Evolutionary conservation across 92 coral and sea anemone genomes (phyloP).

Genomic region (Nematostella vectensis): DNA sequence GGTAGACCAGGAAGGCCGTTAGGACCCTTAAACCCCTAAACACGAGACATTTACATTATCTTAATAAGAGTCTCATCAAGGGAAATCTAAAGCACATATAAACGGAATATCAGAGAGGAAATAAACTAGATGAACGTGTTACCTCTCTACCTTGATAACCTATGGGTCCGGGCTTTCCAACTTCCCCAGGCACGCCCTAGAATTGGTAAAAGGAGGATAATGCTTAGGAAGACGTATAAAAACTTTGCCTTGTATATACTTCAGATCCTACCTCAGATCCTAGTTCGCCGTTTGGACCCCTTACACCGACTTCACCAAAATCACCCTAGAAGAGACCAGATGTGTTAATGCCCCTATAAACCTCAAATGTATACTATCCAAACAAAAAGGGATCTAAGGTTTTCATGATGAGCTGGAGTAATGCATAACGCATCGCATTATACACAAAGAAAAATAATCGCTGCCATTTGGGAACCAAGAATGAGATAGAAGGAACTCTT

Average conservation of each 20-base stretch:
- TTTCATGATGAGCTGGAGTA: too few relatives aligned
- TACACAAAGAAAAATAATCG: too few relatives aligned
- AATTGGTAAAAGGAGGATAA: background rate
- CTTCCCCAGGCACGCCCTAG: slow-evolving; percentile 58
- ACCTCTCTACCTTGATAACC: slow-evolving; percentile 66
- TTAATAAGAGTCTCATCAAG: background rate
- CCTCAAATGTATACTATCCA: too few relatives aligned
- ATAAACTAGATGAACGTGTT: background rate
- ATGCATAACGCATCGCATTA: too few relatives aligned
- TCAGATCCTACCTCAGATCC: slow-evolving; percentile 32
- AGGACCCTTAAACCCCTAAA: slow-evolving; percentile 52
- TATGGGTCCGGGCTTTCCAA: slow-evolving; percentile 44
- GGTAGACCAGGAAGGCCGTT: slow-evolving; percentile 53
- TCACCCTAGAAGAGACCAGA: slow-evolving; percentile 11
- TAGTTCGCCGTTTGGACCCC: slow-evolving; percentile 24
- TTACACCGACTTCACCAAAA: slow-evolving; percentile 15
- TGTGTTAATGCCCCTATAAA: background rate
- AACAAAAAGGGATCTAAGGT: too few relatives aligned
- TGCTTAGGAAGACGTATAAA: background rate
- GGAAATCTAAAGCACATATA: too few relatives aligned
- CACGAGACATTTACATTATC: background rate
- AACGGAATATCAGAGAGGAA: background rate
- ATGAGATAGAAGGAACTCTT: too few relatives aligned
- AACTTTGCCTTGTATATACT: background rate
- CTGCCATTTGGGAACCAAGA: too few relatives aligned